Conservation (phyloP, 2,888 invertebrate species). For the Ischnura elegans region DNA sequence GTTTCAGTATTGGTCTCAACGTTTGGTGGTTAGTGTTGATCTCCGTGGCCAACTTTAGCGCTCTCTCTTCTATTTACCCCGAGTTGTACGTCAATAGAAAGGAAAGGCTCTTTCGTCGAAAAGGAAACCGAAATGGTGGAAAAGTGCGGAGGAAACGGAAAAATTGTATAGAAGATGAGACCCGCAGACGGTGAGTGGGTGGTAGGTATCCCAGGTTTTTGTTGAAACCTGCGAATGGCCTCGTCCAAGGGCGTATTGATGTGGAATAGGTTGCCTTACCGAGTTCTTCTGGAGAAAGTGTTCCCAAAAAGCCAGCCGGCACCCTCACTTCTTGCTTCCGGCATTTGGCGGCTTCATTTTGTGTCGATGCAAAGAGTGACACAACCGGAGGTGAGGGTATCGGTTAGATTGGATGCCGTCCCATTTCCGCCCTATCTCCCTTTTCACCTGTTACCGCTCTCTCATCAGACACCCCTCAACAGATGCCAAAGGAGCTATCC, state of each 20-base stretch:
- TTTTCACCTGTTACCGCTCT: no score
- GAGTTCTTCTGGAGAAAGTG: neutral
- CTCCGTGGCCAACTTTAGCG: no score
- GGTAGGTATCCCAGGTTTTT: neutral
- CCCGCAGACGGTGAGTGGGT: neutral
- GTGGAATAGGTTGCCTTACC: neutral
- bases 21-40: no score
- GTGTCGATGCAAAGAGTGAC: conserved; percentile 41
- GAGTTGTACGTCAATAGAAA: no score
- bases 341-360: conserved; percentile 59
- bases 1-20: no score
- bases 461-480: no score
- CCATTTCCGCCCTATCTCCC: neutral
- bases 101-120: neutral
- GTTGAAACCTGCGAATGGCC: neutral
- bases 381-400: conserved; percentile 25
- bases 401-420: conserved; percentile 11
- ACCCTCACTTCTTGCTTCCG: conserved; percentile 32
- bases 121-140: neutral
- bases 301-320: neutral
- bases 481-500: no score
- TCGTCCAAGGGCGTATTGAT: neutral
- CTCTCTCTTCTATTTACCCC: no score
- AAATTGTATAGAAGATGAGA: neutral
- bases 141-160: neutral